Base-by-base conservation (phyloP, 2,113 vertebrate species). In the Argyrosomus japonicus region DNA sequence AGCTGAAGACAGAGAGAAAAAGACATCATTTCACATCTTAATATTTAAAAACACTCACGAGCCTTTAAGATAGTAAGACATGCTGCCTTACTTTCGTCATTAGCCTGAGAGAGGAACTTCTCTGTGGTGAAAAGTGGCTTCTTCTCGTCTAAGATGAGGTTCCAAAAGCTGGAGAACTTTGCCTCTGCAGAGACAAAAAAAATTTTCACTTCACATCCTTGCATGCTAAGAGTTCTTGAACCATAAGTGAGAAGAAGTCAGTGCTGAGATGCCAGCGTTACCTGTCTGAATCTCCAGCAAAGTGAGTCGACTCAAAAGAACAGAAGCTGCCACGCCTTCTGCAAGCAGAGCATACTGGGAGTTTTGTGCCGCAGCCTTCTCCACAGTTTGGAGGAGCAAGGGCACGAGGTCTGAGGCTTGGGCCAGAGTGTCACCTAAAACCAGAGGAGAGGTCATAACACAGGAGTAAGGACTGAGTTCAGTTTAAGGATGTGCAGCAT, bases 121-220 rank as follows among this genome's bases (percentile, higher is more conserved):
- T 99, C 98, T 15, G 97, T 97, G 43, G 97, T 98, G 91, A 99
- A 98, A 11, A 99, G 88, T 9, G 96, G 96, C 80, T 97, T 99
- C 88, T 98, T 99, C 88, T 99, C 97, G 95, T 99, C 98, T 82
- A 98, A 88, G 75, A 99, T 90, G 79, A 99, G 89, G 84, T 95
- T 97, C 98, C 98, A 99, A 87, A 99, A 98, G 88, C 72, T 92
- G 68, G 86, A 93, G 80, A 98, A 94, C 87, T 97, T 99, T 5
- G 95, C 83, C 80, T 99, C 98, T 99, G 90, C n/a, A 71, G 70
- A 78, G 47, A 93, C 48, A 89, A 64, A 56, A 53, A 17, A 3
- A 4, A 21, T 54, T 6, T 6, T 45, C 8, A 68, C 19, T 9
- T 9, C 4, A 25, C 17, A 43, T 79, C 27, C 14, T 25, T 40